A percentile compares a stretch with the other conserved stretches of the same genome.
These are phyloP conservation scores for Pyrocephalus nanus DNA, from an alignment of 2,797 vertebrate genomes.

Conservation along the genomic window DNA sequence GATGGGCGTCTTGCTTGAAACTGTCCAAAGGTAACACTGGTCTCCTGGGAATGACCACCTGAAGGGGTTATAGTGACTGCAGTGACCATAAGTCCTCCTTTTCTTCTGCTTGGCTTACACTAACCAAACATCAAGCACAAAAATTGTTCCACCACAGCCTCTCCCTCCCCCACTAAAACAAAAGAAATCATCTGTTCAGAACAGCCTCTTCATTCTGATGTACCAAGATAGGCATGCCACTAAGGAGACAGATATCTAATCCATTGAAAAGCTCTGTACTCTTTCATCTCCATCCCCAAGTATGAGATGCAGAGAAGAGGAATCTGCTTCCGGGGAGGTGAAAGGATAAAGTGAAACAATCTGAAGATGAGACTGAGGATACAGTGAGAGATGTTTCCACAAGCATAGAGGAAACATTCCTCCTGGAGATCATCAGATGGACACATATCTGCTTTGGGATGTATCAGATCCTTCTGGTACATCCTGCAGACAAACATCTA, in stretches of 20 bases:
- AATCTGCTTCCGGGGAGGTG: not conserved
- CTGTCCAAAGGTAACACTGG: not conserved
- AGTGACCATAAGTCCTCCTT: not conserved
- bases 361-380: not conserved
- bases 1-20: not conserved
- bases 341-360: not conserved
- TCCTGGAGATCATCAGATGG: not conserved
- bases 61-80: not conserved
- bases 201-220: not conserved
- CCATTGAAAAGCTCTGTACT: not conserved
- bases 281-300: not conserved
- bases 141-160: not conserved
- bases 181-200: not conserved
- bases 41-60: not conserved
- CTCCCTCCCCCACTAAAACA: not conserved
- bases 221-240: not conserved
- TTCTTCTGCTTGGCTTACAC: not conserved
- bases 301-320: not conserved
- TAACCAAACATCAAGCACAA: not conserved
- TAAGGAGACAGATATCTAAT: not conserved
- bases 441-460: not conserved
- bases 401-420: not conserved
- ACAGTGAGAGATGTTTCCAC: not conserved
- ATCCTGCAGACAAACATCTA: not conserved
- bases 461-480: not conserved